Percentiles rank a stretch among this genome's conserved stretches.
These are phyloP conservation scores for Turritopsis rubra DNA, from an alignment of 30 jellyfish, hydroid and myxozoan genomes.

Conservation along the genomic window DNA sequence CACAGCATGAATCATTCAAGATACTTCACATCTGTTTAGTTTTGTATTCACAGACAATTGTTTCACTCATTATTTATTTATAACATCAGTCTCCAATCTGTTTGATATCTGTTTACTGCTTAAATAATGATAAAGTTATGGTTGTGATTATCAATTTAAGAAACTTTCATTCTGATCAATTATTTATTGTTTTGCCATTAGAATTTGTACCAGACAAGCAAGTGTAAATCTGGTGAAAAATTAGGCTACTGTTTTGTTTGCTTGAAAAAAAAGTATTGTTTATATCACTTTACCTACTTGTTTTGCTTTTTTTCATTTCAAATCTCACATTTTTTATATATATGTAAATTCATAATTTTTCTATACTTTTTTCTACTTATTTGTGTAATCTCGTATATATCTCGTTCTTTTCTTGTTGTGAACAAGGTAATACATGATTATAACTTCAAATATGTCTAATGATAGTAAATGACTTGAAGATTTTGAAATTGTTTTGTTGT, in stretches of 20 bases:
- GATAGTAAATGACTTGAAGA: no score
- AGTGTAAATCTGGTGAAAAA: background rate
- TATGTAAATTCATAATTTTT: no score
- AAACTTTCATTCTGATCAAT: background rate
- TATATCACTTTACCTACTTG: background rate
- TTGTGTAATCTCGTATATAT: no score
- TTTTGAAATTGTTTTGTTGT: no score
- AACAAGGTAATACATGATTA: no score
- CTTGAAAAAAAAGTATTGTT: background rate
- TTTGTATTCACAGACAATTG: background rate
- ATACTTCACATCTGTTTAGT: background rate
- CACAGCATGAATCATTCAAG: background rate
- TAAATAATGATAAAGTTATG: background rate
- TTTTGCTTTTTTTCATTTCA: background rate
- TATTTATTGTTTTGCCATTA: background rate
- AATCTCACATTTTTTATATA: no score
- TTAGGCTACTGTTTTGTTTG: no score
- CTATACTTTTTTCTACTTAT: no score
- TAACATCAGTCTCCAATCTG: background rate
- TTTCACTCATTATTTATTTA: background rate
- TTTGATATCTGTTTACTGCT: background rate
- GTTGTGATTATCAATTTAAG: background rate
- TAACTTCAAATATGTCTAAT: no score
- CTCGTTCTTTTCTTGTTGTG: no score
- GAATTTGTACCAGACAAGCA: background rate